Base-by-base conservation (phyloP, 2,888 invertebrate species). In the Drosophila paramelanica region DNA sequence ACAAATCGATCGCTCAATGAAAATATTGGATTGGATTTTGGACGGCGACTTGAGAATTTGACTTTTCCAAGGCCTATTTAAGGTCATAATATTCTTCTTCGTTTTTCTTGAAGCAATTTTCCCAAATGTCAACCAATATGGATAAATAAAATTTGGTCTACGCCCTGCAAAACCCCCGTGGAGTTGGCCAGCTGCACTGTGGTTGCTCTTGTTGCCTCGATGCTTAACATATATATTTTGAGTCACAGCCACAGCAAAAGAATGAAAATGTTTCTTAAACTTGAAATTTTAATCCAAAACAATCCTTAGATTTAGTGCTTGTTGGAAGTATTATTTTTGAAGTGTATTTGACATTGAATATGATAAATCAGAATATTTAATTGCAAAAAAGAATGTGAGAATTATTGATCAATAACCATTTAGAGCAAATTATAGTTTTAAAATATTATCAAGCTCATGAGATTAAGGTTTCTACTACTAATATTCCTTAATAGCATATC, bases 1-100 rank as follows among this genome's bases (percentile, higher is more conserved):
- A 78, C 81, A 75, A 51, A 59, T 64, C 64, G 66, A 68, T 70
- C 59, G 59, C 67, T 88, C 89, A 85, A 85, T 85, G 88, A 84
- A 84, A 86, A 78, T 77, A 70, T 82, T 76, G 73, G 51, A 66
- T 71, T 88, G 67, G 27, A 58, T 39, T 67, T 67, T 61, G 39
- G 47, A 13, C 66, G 66, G 25, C 53, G 50, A 36, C 36, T 45
- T 31, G 36, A 64, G 49, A 49, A 55, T 59, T 55, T 41, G 61
- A 61, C 46, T 60, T 50, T 57, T 51, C 59, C 45, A 50, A 31
- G 56, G 68, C 74, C 53, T 85, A 70, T 85, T 73, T 80, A 56
- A 13, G 66, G 71, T 13, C 50, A 17, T 36, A 25, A 17, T 50
- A 43, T 25, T 41, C 5, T 4, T 52, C 23, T 33, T 36, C 36